phyloP scores from a whole-genome alignment of 2,888 invertebrate species.

The Epinotia demarniana region DNA sequence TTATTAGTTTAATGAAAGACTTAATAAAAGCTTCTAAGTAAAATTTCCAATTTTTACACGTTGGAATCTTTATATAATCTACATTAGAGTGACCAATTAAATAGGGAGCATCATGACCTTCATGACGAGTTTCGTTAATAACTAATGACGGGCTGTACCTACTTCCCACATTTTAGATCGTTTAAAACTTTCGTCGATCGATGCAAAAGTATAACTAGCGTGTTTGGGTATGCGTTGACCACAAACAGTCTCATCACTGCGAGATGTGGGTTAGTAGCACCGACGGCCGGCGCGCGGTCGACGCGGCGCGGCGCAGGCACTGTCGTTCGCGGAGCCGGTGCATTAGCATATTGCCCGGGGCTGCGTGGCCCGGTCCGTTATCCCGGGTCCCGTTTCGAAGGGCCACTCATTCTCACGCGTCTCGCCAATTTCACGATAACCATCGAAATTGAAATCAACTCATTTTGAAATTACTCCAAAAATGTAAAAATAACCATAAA shows the following conservation, averaged over 20 bases:
- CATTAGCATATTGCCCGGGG: slow-evolving; percentile 79
- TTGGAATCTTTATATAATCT: background rate
- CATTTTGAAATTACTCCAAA: slow-evolving; percentile 5
- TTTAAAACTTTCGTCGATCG: slow-evolving; percentile 76
- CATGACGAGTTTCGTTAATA: slow-evolving; percentile 17
- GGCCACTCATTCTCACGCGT: slow-evolving; percentile 72
- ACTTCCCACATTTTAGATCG: slow-evolving; percentile 62
- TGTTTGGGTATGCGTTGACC: slow-evolving; percentile 76
- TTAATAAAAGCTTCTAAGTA: background rate
- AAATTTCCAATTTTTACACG: background rate
- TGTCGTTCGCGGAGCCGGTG: slow-evolving; percentile 62
- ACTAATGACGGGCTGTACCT: slow-evolving; percentile 48
- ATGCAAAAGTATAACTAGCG: slow-evolving; percentile 81
- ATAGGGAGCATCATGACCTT: slow-evolving; percentile 12
- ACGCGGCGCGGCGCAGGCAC: slow-evolving; percentile 59
- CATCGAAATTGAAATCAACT: slow-evolving; percentile 25
- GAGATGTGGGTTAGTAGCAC: slow-evolving; percentile 82
- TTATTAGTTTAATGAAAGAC: background rate
- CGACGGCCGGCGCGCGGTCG: slow-evolving; percentile 59
- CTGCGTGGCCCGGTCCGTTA: slow-evolving; percentile 67
- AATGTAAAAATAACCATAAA: background rate
- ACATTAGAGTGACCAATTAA: slow-evolving; percentile 12
- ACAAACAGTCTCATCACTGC: slow-evolving; percentile 75
- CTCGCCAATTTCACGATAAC: slow-evolving; percentile 60
- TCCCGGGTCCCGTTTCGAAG: slow-evolving; percentile 72